phyloP scores from a whole-genome alignment of 2,113 vertebrate species.

The Cyphomyrus discorhynchus region DNA sequence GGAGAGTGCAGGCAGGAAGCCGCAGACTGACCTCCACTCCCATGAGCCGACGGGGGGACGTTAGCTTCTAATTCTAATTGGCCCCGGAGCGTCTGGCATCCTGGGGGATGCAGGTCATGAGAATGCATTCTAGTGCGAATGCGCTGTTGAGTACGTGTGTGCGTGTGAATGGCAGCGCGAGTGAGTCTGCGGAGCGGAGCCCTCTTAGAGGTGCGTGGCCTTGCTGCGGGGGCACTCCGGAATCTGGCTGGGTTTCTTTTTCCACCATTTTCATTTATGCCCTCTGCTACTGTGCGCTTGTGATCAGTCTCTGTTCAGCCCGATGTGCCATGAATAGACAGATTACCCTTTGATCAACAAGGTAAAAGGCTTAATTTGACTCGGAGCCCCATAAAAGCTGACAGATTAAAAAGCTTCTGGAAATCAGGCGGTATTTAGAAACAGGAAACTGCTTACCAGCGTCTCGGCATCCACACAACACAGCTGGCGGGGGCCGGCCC shows the following conservation, averaged over 20 bases:
- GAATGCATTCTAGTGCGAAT: not conserved
- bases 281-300: not conserved
- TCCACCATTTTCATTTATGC: not conserved
- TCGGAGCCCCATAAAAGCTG: not conserved
- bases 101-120: not conserved
- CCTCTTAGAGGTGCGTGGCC: not conserved
- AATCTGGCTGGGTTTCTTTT: not conserved
- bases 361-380: conserved; percentile 6
- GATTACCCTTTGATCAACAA: conserved; percentile 6
- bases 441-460: not conserved
- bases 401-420: conserved; percentile 5
- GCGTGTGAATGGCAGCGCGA: not conserved
- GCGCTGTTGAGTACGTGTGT: conserved; percentile 6
- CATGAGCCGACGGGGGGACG: conserved; percentile 25
- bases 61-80: conserved; percentile 31
- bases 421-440: conserved; percentile 1
- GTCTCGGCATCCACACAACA: not conserved
- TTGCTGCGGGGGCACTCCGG: not conserved
- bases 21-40: conserved; percentile 47
- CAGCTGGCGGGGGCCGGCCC: not conserved
- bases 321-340: not conserved
- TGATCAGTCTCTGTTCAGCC: not conserved
- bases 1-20: conserved; percentile 45
- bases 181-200: conserved; percentile 30
- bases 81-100: not conserved